Conservation (phyloP, 2,113 vertebrate genomes). For the Spermophilus dauricus region DNA sequence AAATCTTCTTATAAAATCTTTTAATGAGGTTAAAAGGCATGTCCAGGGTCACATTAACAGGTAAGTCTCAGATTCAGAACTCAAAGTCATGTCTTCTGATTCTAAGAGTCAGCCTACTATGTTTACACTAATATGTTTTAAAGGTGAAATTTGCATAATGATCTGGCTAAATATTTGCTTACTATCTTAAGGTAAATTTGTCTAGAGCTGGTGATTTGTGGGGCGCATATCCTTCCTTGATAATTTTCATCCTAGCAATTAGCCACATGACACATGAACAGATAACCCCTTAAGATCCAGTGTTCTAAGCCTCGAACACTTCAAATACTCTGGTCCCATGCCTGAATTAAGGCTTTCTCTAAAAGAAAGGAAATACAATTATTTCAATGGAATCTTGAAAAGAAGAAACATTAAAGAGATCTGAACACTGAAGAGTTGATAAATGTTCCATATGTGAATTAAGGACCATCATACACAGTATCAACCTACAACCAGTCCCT, state of each 20-base stretch:
- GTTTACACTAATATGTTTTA: background rate
- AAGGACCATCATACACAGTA: background rate
- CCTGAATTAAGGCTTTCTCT: background rate
- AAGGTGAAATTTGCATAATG: background rate
- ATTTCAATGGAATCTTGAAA: background rate
- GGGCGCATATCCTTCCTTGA: background rate
- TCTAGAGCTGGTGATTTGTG: background rate
- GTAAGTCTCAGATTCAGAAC: background rate
- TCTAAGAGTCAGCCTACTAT: background rate
- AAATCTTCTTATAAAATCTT: background rate
- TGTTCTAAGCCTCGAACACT: background rate
- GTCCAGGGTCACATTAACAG: background rate
- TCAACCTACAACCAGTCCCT: background rate
- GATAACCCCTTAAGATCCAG: background rate
- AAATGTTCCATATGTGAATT: background rate
- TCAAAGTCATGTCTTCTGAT: background rate
- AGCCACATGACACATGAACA: background rate
- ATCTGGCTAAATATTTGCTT: background rate
- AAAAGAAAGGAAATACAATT: background rate
- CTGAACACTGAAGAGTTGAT: background rate
- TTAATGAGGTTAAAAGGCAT: constrained; percentile 9
- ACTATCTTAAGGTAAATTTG: background rate
- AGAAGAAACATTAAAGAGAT: background rate
- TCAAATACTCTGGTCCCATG: background rate
- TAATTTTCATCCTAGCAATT: background rate